Percentiles rank a stretch among this genome's conserved stretches.
Evolutionary conservation across 2,888 invertebrate species (phyloP).

Genomic region (Aporophyla lueneburgensis): DNA sequence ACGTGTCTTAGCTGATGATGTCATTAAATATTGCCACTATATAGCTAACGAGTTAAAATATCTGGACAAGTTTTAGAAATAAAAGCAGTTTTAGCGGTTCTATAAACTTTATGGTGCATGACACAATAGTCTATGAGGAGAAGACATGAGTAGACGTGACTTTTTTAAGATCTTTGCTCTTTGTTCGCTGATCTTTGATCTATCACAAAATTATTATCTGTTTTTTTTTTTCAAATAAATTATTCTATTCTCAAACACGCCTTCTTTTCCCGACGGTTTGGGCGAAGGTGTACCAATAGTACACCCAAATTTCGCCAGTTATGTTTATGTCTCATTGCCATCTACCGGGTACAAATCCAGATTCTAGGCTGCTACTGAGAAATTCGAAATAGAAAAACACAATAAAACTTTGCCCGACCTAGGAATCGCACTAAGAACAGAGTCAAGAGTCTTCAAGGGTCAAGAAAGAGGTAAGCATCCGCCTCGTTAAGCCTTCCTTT

Average conservation of each 20-base stretch:
- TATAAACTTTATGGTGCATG: background rate
- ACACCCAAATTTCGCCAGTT: background rate
- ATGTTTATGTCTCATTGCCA: background rate
- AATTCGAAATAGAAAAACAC: too few relatives aligned
- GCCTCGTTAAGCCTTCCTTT: too few relatives aligned
- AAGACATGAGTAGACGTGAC: background rate
- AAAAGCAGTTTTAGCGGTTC: background rate
- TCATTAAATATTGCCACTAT: conserved; percentile 32
- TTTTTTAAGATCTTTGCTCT: background rate
- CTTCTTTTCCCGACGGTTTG: background rate
- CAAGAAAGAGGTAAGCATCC: too few relatives aligned
- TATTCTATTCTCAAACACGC: background rate
- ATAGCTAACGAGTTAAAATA: conserved; percentile 7
- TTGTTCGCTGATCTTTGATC: too few relatives aligned
- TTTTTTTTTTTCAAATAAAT: background rate
- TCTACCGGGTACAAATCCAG: too few relatives aligned
- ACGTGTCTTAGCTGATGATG: conserved; percentile 57
- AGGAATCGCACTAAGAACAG: too few relatives aligned
- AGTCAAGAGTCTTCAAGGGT: too few relatives aligned
- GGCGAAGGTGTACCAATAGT: background rate
- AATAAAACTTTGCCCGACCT: too few relatives aligned
- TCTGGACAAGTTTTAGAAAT: conserved; percentile 7
- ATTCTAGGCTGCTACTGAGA: too few relatives aligned
- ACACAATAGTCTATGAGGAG: background rate
- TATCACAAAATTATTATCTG: background rate